Percentiles rank a stretch among this genome's conserved stretches.
phyloP scores from a whole-genome alignment of 2,113 vertebrate genomes.

The Saguinus imperator region DNA sequence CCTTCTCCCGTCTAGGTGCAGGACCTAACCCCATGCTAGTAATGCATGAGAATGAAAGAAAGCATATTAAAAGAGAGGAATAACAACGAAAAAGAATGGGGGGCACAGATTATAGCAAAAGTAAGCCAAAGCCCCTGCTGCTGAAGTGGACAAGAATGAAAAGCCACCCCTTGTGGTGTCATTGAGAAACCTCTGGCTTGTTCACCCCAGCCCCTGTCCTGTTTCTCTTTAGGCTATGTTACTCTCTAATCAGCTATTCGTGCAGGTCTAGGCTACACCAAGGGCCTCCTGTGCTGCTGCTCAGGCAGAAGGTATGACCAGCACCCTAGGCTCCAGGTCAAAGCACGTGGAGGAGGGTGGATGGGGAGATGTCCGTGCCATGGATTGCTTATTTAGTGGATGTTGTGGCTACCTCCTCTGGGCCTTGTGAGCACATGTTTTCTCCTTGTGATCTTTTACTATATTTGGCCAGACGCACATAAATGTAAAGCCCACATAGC shows the following conservation, averaged over 20 bases:
- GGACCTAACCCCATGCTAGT: too few relatives aligned
- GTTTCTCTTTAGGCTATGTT: not conserved
- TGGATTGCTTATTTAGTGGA: not conserved
- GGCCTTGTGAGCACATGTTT: not conserved
- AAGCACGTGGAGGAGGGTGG: too few relatives aligned
- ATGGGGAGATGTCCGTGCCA: too few relatives aligned
- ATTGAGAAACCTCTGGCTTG: not conserved
- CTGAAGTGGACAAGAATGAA: not conserved
- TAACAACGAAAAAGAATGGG: not conserved
- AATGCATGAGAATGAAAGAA: not conserved
- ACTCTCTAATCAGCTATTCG: not conserved
- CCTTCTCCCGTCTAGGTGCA: not conserved
- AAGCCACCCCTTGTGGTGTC: not conserved
- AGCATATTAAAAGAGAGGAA: not conserved
- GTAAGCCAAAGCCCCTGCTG: not conserved
- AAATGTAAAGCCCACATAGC: not conserved
- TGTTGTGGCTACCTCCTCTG: not conserved
- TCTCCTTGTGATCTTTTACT: not conserved
- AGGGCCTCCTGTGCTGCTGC: not conserved
- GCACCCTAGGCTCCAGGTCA: rapidly evolving
- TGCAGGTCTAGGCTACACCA: not conserved
- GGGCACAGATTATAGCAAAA: not conserved
- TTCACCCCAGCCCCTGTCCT: not conserved
- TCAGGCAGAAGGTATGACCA: not conserved
- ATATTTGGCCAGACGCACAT: not conserved